Conservation (phyloP, 2,888 invertebrate genomes). For the Conomelus anceps region DNA sequence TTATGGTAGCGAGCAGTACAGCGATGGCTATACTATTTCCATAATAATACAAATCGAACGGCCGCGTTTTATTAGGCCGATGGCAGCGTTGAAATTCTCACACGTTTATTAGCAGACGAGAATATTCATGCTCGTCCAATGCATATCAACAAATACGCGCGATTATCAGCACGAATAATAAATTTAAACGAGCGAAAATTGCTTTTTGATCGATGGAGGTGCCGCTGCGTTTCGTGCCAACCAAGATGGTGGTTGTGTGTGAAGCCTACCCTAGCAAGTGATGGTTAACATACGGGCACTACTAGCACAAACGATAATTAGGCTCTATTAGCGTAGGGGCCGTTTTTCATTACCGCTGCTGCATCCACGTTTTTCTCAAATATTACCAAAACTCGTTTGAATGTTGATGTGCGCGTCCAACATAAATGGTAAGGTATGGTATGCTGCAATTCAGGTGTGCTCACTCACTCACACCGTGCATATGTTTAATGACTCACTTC, state of each 20-base stretch:
- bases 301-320: not conserved
- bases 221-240: not conserved
- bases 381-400: not conserved
- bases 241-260: not conserved
- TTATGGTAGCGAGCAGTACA: no score
- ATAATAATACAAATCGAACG: not conserved
- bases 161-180: not conserved
- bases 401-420: not conserved
- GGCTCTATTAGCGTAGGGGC: not conserved
- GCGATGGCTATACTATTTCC: not conserved
- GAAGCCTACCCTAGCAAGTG: no score
- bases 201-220: not conserved
- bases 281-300: not conserved
- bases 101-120: not conserved
- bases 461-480: not conserved
- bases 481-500: not conserved
- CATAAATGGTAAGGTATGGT: not conserved
- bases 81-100: not conserved
- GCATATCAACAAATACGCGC: not conserved
- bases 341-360: not conserved
- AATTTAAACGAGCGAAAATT: not conserved
- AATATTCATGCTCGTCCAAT: not conserved
- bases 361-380: not conserved
- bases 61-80: not conserved
- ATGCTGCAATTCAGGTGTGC: not conserved